Evolutionary conservation across 2,113 vertebrate species (phyloP).

Genomic region (Chascanopsetta lugubris): DNA sequence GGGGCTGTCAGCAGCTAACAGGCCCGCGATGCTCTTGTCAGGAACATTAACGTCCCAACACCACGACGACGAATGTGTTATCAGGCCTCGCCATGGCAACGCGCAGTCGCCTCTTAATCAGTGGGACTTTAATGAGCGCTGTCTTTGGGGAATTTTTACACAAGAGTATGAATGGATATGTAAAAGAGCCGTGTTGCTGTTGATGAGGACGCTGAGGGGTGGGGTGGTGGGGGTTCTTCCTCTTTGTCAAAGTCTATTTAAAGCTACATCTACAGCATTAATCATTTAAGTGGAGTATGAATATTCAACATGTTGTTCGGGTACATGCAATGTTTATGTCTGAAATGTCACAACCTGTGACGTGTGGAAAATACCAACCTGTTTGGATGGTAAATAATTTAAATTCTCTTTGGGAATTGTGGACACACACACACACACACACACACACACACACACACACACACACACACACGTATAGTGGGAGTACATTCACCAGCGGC

Average conservation of each 20-base stretch:
- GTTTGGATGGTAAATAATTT: too few relatives aligned
- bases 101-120: constrained; percentile 39
- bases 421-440: too few relatives aligned
- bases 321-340: neutral
- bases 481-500: too few relatives aligned
- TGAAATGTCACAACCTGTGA: constrained; percentile 8
- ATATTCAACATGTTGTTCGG: neutral
- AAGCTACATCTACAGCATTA: neutral
- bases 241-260: constrained; percentile 18
- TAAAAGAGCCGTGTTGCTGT: constrained; percentile 11
- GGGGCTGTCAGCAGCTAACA: constrained; percentile 35
- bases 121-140: constrained; percentile 38
- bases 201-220: neutral
- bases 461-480: neutral
- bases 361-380: too few relatives aligned
- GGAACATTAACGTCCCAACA: constrained; percentile 49
- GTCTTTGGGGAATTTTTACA: constrained; percentile 46
- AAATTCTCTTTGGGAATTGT: too few relatives aligned
- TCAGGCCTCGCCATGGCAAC: constrained; percentile 44
- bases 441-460: neutral
- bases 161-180: constrained; percentile 34
- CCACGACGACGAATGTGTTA: constrained; percentile 29
- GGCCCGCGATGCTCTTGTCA: constrained; percentile 34
- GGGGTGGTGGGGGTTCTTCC: neutral
- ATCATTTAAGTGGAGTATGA: constrained; percentile 9